phyloP scores from a whole-genome alignment of 2,888 invertebrate genomes.

The Lasioglossum marginatum region DNA sequence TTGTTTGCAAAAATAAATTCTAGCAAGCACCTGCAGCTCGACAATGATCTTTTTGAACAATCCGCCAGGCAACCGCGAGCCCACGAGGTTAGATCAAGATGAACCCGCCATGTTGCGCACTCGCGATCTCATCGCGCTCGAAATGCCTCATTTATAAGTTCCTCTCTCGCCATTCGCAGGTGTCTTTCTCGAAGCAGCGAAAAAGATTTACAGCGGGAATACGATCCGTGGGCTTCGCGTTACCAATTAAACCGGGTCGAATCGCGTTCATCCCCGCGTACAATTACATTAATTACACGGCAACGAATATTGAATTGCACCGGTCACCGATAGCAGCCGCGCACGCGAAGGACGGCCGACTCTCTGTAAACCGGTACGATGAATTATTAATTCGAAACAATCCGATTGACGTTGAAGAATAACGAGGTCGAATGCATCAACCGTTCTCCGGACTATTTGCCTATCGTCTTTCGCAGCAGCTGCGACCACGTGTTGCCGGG shows the following conservation, averaged over 20 bases:
- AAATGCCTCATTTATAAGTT: slow-evolving; percentile 39
- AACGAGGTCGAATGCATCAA: slow-evolving; percentile 50
- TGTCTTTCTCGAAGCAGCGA: not conserved
- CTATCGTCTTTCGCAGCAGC: slow-evolving; percentile 51
- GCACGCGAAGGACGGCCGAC: not conserved
- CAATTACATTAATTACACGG: slow-evolving; percentile 28
- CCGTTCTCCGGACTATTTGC: slow-evolving; percentile 55
- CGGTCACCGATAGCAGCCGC: not conserved
- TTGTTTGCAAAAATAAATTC: not conserved
- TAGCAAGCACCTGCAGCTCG: not conserved
- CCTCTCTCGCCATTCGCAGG: slow-evolving; percentile 1
- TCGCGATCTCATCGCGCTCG: slow-evolving; percentile 12
- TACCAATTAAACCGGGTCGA: slow-evolving; percentile 17
- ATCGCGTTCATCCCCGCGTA: not conserved
- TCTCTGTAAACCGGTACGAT: slow-evolving; percentile 11
- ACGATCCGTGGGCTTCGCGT: not conserved
- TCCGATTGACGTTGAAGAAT: slow-evolving; percentile 48
- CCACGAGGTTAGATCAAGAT: slow-evolving; percentile 31
- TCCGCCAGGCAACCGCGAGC: not conserved
- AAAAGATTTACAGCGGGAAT: slow-evolving; percentile 2
- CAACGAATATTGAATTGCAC: slow-evolving; percentile 23
- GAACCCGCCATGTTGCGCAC: slow-evolving; percentile 30
- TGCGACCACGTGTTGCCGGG: slow-evolving; percentile 28
- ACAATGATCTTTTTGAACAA: slow-evolving; percentile 13
- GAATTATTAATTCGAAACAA: slow-evolving; percentile 56